phyloP scores from a whole-genome alignment of 2,113 vertebrate genomes.

The Psilopogon haemacephalus region DNA sequence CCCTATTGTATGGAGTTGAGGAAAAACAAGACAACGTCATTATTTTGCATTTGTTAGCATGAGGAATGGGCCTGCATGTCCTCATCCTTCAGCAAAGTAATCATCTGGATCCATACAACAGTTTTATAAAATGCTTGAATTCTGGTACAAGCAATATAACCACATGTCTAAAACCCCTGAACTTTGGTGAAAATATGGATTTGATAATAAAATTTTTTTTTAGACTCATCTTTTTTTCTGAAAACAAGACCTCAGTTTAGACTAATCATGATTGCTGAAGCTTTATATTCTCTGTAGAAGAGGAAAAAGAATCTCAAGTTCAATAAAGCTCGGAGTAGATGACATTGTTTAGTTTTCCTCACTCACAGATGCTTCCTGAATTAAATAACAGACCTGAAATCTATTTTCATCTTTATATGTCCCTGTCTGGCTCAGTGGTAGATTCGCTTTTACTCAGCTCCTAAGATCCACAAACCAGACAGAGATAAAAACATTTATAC shows the following conservation, averaged over 20 bases:
- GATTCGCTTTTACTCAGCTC: background rate
- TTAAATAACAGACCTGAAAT: conserved; percentile 21
- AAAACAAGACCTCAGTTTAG: background rate
- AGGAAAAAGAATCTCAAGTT: background rate
- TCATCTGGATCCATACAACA: background rate
- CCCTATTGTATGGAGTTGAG: background rate
- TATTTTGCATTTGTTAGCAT: background rate
- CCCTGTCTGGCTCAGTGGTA: background rate
- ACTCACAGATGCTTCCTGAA: conserved; percentile 4
- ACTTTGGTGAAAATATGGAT: background rate
- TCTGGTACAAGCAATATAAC: background rate
- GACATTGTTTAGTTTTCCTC: background rate
- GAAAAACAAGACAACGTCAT: background rate
- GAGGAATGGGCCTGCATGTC: background rate
- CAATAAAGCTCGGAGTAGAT: background rate
- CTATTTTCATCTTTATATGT: background rate
- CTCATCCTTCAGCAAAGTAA: background rate
- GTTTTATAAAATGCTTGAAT: background rate
- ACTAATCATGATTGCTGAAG: background rate
- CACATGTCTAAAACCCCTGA: background rate
- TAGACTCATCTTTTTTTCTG: background rate
- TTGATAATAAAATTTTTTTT: background rate
- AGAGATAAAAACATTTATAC: background rate
- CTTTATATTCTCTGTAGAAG: background rate
- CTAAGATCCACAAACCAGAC: background rate